Conservation (phyloP, 2,797 vertebrate genomes). For the Anabacerthia variegaticeps region DNA sequence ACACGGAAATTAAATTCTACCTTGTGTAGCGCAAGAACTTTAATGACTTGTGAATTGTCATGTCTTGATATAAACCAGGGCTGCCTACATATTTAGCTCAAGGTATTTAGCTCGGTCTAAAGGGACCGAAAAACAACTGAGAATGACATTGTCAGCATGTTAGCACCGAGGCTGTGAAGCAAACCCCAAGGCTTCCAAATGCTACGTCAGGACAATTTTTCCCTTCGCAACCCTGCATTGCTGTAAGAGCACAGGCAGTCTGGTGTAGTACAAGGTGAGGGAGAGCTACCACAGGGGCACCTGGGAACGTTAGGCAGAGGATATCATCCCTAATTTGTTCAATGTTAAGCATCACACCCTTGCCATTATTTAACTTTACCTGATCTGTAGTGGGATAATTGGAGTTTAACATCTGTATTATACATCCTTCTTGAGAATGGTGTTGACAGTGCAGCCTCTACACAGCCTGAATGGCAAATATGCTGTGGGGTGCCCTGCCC, state of each 20-base stretch:
- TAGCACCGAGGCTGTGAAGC: background rate
- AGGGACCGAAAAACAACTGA: background rate
- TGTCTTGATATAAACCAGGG: background rate
- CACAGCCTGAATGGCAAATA: conserved; percentile 48
- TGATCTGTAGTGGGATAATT: conserved; percentile 57
- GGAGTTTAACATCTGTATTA: conserved; percentile 64
- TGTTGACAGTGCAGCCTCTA: conserved; percentile 55
- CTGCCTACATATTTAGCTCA: background rate
- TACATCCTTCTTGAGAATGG: conserved; percentile 44
- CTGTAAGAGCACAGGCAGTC: background rate
- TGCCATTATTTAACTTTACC: conserved; percentile 55
- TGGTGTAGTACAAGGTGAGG: background rate
- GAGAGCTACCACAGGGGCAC: background rate
- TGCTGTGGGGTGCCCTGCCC: conserved; percentile 50
- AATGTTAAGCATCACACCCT: conserved; percentile 45
- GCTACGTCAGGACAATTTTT: background rate
- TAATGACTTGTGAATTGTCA: background rate
- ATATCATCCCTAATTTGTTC: conserved; percentile 27
- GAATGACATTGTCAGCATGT: background rate
- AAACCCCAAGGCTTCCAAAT: background rate
- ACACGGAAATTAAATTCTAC: background rate
- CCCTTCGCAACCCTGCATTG: background rate
- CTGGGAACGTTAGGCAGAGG: background rate
- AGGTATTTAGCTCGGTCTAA: background rate
- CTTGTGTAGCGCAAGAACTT: background rate